A percentile compares a stretch with the other conserved stretches of the same genome.
Conservation (phyloP, 2,113 vertebrate species). For the Pagrus major region DNA sequence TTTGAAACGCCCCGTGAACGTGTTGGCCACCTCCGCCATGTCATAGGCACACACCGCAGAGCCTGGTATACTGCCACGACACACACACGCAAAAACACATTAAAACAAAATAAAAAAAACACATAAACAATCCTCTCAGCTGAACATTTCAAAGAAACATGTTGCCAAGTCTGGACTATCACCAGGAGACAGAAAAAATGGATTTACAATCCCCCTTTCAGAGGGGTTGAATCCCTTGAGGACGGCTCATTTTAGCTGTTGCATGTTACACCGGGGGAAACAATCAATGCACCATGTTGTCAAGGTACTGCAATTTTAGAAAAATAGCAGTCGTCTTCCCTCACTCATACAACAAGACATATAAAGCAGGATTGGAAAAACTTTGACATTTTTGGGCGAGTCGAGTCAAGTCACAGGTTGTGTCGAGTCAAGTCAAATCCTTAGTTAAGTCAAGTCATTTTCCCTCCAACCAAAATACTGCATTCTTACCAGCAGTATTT, state of each 20-base stretch:
- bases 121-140: slow-evolving; percentile 38
- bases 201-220: slow-evolving; percentile 39
- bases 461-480: no score
- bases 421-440: no score
- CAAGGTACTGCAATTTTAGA: neutral
- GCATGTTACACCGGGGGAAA: slow-evolving; percentile 20
- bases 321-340: neutral
- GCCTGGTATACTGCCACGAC: slow-evolving; percentile 92
- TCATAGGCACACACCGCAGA: slow-evolving; percentile 98
- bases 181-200: slow-evolving; percentile 46
- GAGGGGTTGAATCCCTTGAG: slow-evolving; percentile 31
- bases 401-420: no score
- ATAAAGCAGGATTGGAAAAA: neutral
- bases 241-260: slow-evolving; percentile 35
- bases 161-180: slow-evolving; percentile 54
- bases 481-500: no score
- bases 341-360: neutral
- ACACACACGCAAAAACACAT: slow-evolving; percentile 37
- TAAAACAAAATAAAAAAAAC: slow-evolving; percentile 40
- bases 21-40: slow-evolving; percentile 94
- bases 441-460: no score
- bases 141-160: slow-evolving; percentile 66
- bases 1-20: slow-evolving; percentile 97
- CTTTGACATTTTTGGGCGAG: neutral
- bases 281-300: slow-evolving; percentile 11